phyloP scores from a whole-genome alignment of 2,113 vertebrate species.

The Apaloderma vittatum region DNA sequence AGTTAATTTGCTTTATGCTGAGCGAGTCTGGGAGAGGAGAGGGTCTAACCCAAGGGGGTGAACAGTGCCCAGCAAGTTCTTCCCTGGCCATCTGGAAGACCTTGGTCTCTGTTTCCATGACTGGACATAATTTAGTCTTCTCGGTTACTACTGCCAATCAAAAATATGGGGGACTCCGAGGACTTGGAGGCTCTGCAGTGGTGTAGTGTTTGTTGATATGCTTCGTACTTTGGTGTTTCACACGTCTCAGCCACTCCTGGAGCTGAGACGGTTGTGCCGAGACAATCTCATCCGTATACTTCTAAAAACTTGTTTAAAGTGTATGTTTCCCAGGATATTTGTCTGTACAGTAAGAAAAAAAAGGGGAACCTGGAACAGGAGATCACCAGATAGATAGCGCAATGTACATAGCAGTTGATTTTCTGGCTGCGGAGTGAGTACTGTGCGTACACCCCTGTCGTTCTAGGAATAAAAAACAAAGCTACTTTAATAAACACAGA shows the following conservation, averaged over 20 bases:
- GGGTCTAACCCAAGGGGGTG: not conserved
- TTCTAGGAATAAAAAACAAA: not conserved
- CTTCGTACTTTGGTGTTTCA: not conserved
- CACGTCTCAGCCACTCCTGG: not conserved
- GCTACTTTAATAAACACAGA: not conserved
- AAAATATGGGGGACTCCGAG: not conserved
- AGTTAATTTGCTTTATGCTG: not conserved
- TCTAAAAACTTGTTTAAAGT: not conserved
- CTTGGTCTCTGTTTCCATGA: not conserved
- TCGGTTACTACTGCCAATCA: not conserved
- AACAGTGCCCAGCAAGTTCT: not conserved
- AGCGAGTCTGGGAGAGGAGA: fast-evolving
- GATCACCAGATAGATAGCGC: not conserved
- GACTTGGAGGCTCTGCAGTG: not conserved
- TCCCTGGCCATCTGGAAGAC: not conserved
- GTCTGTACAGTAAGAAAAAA: not conserved
- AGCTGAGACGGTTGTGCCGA: not conserved
- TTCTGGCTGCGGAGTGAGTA: not conserved
- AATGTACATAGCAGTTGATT: not conserved
- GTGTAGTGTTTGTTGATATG: not conserved
- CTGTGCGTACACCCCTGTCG: fast-evolving
- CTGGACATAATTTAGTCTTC: not conserved
- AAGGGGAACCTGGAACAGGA: not conserved
- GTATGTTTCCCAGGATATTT: not conserved
- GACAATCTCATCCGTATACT: not conserved